These are phyloP conservation scores for Vulpes lagopus DNA, from an alignment of 2,113 vertebrate species.

Conservation along the genomic window DNA sequence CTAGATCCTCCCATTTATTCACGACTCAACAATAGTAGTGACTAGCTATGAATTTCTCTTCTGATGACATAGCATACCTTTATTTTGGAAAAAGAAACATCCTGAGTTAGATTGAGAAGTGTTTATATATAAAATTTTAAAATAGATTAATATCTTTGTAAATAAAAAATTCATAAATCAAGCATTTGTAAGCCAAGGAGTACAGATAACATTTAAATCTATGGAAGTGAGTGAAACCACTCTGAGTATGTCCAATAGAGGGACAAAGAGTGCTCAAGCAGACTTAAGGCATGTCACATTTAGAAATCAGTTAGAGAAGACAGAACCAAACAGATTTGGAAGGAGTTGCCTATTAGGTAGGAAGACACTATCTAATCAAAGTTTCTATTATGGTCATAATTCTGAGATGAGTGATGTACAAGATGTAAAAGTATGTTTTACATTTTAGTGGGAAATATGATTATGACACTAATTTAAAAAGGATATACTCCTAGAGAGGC, in stretches of 20 bases:
- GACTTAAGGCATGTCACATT: neutral
- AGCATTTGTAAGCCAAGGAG: neutral
- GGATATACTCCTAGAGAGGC: neutral
- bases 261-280: neutral
- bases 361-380: neutral
- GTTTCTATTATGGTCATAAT: neutral
- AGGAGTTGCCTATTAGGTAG: neutral
- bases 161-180: conserved; percentile 16
- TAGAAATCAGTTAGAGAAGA: neutral
- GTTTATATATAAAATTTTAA: conserved; percentile 35
- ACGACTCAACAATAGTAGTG: neutral
- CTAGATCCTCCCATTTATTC: neutral
- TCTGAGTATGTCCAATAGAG: neutral
- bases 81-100: neutral
- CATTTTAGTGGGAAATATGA: neutral
- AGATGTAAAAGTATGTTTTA: neutral
- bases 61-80: neutral
- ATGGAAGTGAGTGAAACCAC: neutral
- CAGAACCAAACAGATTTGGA: neutral
- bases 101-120: neutral
- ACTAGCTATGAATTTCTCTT: conserved; percentile 9
- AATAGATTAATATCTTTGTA: neutral
- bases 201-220: neutral
- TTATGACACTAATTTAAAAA: neutral
- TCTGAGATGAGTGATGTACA: neutral